phyloP scores from a whole-genome alignment of 1,140 invertebrate genomes.

The Spodoptera frugiperda region DNA sequence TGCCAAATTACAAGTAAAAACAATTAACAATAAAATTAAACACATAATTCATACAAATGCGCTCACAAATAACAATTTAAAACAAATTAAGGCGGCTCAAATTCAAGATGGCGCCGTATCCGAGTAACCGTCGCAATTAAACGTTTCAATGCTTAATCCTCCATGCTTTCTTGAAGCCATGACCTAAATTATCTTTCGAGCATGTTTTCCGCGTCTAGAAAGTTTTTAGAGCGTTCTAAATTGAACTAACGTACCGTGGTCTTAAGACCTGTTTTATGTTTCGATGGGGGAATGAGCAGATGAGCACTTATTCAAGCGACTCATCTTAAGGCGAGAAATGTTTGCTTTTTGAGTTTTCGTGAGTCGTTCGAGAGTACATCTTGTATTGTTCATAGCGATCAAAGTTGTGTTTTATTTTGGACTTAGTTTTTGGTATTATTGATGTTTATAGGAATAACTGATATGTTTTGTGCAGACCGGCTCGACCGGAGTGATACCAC shows the following conservation, averaged over 20 bases:
- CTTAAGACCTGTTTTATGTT: slow-evolving; percentile 32
- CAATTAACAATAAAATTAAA: too few species aligned
- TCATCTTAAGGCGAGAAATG: background rate
- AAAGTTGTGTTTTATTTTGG: too few species aligned
- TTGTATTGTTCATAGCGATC: too few species aligned
- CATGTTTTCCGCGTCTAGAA: slow-evolving; percentile 1
- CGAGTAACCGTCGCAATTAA: background rate
- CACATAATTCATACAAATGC: too few species aligned
- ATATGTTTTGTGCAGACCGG: too few species aligned
- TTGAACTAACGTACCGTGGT: slow-evolving; percentile 15
- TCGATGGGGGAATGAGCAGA: background rate
- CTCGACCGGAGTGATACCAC: too few species aligned
- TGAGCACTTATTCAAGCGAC: background rate
- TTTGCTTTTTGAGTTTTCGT: background rate
- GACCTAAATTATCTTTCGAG: slow-evolving; percentile 24
- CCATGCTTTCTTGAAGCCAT: background rate
- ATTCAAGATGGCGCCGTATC: too few species aligned
- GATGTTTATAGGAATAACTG: too few species aligned
- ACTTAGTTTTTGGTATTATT: too few species aligned
- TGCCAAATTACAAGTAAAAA: too few species aligned
- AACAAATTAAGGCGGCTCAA: background rate
- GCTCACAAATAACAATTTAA: background rate
- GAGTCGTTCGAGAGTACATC: too few species aligned
- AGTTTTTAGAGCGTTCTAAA: slow-evolving; percentile 42
- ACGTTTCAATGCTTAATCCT: background rate